Evolutionary conservation across 2,888 invertebrate species (phyloP).

Genomic region (Helleia helle): DNA sequence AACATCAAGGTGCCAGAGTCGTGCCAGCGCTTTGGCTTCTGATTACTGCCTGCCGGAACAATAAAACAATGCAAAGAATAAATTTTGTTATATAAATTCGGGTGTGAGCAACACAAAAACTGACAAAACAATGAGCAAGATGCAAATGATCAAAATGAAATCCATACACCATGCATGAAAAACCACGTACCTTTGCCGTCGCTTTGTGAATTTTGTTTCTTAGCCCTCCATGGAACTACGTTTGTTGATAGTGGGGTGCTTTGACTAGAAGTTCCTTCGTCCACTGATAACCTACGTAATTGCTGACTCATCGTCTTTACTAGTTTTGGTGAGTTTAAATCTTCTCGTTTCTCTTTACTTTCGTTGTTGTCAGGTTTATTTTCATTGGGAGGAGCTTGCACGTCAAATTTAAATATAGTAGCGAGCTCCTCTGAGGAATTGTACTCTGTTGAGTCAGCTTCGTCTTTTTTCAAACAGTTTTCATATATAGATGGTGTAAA

Average conservation of each 20-base stretch:
- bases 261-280: conserved; percentile 58
- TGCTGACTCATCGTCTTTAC: conserved; percentile 64
- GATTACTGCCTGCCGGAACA: conserved; percentile 59
- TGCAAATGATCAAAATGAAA: conserved; percentile 63
- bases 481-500: conserved; percentile 60
- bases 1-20: conserved; percentile 79
- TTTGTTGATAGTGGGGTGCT: conserved; percentile 60
- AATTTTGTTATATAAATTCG: conserved; percentile 15
- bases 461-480: conserved; percentile 55
- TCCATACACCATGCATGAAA: conserved; percentile 63
- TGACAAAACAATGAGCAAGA: conserved; percentile 32
- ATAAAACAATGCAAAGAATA: conserved; percentile 32
- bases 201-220: conserved; percentile 64
- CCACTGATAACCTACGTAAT: conserved; percentile 54
- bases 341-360: conserved; percentile 38
- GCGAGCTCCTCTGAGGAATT: conserved; percentile 78
- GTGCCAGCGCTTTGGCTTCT: conserved; percentile 73
- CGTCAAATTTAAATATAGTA: conserved; percentile 72
- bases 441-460: conserved; percentile 71
- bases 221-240: conserved; percentile 64
- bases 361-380: conserved; percentile 31
- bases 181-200: conserved; percentile 67
- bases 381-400: conserved; percentile 26
- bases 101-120: conserved; percentile 19
- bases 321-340: conserved; percentile 63